These are phyloP conservation scores for Pluvianellus socialis DNA, from an alignment of 2,113 vertebrate species.

Conservation along the genomic window DNA sequence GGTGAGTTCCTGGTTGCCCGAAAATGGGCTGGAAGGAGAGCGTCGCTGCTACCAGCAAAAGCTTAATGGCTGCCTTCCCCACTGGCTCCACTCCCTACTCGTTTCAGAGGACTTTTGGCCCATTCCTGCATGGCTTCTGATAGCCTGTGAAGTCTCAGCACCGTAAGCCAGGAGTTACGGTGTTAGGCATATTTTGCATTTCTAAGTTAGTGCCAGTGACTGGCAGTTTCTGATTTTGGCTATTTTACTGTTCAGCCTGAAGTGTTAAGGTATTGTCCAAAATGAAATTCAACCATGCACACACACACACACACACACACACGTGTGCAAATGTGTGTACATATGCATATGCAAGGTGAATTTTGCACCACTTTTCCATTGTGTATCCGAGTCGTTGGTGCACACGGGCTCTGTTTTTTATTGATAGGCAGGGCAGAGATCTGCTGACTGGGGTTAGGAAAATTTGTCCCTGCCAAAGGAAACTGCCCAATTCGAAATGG, in stretches of 20 bases:
- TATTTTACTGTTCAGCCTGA: neutral
- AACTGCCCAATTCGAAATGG: neutral
- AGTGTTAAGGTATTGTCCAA: neutral
- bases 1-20: neutral
- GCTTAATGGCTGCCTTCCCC: neutral
- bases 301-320: too few species aligned
- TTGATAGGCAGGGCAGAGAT: neutral
- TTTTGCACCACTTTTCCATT: neutral
- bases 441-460: neutral
- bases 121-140: neutral
- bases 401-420: neutral
- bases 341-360: neutral
- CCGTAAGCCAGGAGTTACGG: neutral
- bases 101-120: neutral
- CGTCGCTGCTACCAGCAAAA: neutral
- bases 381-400: neutral
- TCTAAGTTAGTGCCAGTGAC: neutral
- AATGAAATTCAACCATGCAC: neutral
- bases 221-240: neutral
- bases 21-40: neutral
- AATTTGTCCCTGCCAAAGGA: accelerated
- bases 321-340: neutral
- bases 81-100: neutral
- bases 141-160: neutral
- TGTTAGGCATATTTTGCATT: neutral